Evolutionary conservation across 2,888 invertebrate species (phyloP).

Genomic region (Pandemis cinnamomeana): DNA sequence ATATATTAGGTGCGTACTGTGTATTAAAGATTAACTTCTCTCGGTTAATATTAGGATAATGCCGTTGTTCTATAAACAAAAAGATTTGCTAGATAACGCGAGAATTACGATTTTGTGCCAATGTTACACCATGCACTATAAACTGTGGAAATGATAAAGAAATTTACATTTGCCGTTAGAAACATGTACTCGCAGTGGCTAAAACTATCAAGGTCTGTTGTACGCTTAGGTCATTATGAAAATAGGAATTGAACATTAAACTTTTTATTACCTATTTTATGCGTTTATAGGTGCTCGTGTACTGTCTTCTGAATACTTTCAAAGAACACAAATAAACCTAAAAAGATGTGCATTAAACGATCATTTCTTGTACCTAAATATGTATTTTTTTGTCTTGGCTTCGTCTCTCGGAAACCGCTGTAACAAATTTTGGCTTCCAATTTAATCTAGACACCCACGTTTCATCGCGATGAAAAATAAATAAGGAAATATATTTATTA

Average conservation of each 20-base stretch:
- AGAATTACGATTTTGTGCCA: slow-evolving; percentile 65
- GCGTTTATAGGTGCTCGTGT: not conserved
- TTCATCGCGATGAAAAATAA: too few relatives aligned
- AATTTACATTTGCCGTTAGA: slow-evolving; percentile 51
- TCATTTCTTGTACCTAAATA: too few relatives aligned
- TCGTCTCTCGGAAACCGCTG: not conserved
- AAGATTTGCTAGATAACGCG: slow-evolving; percentile 67
- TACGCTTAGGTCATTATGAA: slow-evolving; percentile 5
- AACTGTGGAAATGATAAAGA: slow-evolving; percentile 62
- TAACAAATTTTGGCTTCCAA: not conserved
- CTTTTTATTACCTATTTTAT: not conserved
- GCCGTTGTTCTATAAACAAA: slow-evolving; percentile 64
- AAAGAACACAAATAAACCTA: not conserved
- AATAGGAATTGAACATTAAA: not conserved
- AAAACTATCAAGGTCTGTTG: slow-evolving; percentile 33
- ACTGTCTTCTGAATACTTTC: not conserved
- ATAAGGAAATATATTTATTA: too few relatives aligned
- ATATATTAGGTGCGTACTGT: slow-evolving; percentile 64
- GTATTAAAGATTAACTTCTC: slow-evolving; percentile 57
- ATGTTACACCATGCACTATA: slow-evolving; percentile 65
- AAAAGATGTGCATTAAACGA: not conserved
- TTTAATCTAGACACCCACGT: not conserved
- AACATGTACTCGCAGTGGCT: slow-evolving; percentile 26
- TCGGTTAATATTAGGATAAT: slow-evolving; percentile 66
- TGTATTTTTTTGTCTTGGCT: too few relatives aligned